Conservation (phyloP, 1,140 invertebrate species). For the Sitobion miscanthi region DNA sequence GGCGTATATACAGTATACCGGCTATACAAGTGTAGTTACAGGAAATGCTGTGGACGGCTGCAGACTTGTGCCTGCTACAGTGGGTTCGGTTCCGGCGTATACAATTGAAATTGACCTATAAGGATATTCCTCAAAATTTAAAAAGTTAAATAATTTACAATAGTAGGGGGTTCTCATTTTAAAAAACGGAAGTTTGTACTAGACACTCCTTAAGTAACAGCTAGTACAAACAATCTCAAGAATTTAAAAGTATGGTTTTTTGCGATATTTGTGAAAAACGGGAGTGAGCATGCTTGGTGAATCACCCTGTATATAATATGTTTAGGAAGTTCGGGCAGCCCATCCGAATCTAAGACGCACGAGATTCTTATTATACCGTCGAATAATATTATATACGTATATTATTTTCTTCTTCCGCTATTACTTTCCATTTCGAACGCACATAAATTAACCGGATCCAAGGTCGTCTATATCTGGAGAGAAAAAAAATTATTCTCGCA, state of each 20-base stretch:
- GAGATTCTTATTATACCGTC: background rate
- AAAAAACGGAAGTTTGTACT: no score
- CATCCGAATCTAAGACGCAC: background rate
- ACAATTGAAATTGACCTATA: no score
- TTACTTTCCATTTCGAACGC: slow-evolving; percentile 16
- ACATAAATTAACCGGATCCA: background rate
- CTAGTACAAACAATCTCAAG: no score
- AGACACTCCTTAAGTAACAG: no score
- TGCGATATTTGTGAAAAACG: no score
- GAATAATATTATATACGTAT: background rate
- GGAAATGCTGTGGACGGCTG: background rate
- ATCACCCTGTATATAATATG: background rate
- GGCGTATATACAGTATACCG: background rate
- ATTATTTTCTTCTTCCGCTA: background rate
- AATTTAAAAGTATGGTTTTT: no score
- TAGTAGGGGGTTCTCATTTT: no score
- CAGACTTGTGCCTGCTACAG: background rate
- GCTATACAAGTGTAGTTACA: background rate
- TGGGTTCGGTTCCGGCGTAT: background rate
- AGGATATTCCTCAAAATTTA: no score
- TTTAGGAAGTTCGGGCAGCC: background rate
- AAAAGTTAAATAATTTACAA: no score
- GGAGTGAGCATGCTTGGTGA: no score
- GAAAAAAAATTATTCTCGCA: background rate
- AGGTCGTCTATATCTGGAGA: background rate